Evolutionary conservation across 1,140 invertebrate species (phyloP).

Genomic region (Kradibia gibbosae): DNA sequence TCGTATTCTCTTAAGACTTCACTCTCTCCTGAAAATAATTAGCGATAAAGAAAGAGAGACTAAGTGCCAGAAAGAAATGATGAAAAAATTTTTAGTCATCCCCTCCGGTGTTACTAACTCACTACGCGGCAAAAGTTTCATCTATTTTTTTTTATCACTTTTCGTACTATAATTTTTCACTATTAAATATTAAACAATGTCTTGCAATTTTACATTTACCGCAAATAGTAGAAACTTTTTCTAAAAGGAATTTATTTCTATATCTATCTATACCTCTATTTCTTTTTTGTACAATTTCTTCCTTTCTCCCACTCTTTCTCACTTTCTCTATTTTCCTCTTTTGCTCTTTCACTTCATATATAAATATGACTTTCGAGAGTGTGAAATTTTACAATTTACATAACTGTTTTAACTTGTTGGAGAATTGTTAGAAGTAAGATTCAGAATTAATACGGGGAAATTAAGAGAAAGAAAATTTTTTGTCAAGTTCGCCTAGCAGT

Average conservation of each 20-base stretch:
- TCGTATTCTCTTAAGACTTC: conserved; percentile 36
- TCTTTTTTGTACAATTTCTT: too few species aligned
- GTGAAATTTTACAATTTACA: conserved; percentile 48
- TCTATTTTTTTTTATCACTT: conserved; percentile 9
- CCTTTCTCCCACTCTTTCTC: neutral
- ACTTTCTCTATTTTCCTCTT: neutral
- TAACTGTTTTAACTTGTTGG: conserved; percentile 42
- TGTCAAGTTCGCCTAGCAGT: conserved; percentile 6
- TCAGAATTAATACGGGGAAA: conserved; percentile 40
- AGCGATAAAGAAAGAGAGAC: neutral
- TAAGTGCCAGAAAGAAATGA: neutral
- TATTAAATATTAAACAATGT: conserved; percentile 43
- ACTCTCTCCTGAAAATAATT: neutral
- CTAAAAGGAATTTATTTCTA: neutral
- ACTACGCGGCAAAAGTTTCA: conserved; percentile 21
- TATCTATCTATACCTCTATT: neutral
- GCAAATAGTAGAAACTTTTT: neutral
- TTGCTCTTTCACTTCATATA: neutral
- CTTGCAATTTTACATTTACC: conserved; percentile 28
- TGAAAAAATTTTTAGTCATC: neutral
- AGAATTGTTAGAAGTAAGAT: conserved; percentile 13
- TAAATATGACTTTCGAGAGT: neutral
- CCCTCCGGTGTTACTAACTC: conserved; percentile 25
- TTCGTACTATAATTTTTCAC: conserved; percentile 6
- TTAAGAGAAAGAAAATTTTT: conserved; percentile 40